phyloP scores from a whole-genome alignment of 2,888 invertebrate genomes.

The Pasiphila rectangulata region DNA sequence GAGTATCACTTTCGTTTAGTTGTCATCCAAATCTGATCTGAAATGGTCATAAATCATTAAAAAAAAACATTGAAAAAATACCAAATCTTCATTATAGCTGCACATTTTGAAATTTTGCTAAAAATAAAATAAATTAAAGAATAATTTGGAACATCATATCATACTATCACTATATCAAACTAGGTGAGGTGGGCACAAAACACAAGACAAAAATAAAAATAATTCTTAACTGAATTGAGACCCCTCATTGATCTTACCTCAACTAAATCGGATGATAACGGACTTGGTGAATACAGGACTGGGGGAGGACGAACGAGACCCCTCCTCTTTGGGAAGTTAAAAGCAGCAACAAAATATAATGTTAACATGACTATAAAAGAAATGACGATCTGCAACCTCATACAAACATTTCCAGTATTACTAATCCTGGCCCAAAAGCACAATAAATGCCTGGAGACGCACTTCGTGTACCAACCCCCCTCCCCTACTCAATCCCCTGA shows the following conservation, averaged over 20 bases:
- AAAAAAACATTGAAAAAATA: background rate
- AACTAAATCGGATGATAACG: no score
- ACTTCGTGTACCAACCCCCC: constrained; percentile 65
- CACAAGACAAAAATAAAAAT: background rate
- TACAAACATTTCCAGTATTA: constrained; percentile 67
- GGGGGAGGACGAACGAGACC: no score
- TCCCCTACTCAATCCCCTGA: constrained; percentile 65
- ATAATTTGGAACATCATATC: no score
- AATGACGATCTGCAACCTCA: constrained; percentile 58
- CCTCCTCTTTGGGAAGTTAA: no score
- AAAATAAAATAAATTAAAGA: no score
- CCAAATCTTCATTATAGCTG: no score
- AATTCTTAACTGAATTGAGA: background rate
- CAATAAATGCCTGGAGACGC: constrained; percentile 62
- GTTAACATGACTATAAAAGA: constrained; percentile 59
- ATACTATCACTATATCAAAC: no score
- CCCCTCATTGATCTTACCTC: no score
- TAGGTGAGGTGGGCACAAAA: no score
- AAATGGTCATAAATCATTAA: constrained; percentile 5
- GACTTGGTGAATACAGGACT: no score
- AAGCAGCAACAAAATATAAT: background rate
- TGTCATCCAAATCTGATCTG: constrained; percentile 8
- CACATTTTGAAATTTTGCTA: no score
- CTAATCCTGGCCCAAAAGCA: constrained; percentile 67
- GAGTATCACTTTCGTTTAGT: constrained; percentile 28